These are phyloP conservation scores for Bibio marci DNA, from an alignment of 2,888 invertebrate species.

Conservation along the genomic window DNA sequence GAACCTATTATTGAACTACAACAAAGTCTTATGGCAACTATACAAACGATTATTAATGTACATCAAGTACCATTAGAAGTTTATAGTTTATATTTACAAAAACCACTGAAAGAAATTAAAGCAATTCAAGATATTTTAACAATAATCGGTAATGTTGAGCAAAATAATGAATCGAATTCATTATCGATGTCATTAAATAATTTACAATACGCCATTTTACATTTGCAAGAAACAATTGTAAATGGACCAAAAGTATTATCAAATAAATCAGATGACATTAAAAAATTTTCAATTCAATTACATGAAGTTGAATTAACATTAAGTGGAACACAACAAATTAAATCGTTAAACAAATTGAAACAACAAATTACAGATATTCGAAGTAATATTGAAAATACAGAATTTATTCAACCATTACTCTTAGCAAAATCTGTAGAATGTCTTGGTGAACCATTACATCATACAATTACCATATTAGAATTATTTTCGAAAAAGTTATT, in stretches of 20 bases:
- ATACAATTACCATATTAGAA: too few species aligned
- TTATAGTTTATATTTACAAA: not conserved
- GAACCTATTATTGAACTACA: not conserved
- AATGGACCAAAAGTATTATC: not conserved
- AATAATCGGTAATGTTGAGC: not conserved
- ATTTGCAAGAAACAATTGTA: not conserved
- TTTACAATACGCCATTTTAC: not conserved
- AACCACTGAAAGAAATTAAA: slow-evolving; percentile 12
- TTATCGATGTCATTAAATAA: not conserved
- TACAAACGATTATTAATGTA: not conserved
- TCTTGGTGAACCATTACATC: too few species aligned
- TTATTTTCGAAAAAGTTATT: too few species aligned
- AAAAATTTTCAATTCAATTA: too few species aligned
- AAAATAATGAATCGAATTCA: not conserved
- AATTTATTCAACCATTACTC: too few species aligned
- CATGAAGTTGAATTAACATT: too few species aligned
- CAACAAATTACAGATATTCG: too few species aligned
- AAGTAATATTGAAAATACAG: too few species aligned
- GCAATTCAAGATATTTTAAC: not conserved
- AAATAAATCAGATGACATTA: too few species aligned
- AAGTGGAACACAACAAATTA: too few species aligned
- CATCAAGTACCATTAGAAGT: not conserved
- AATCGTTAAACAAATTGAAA: too few species aligned
- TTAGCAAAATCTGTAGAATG: too few species aligned
- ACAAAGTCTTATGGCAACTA: not conserved